Conservation (phyloP, 2,797 vertebrate genomes). For the Pempheris klunzingeri region DNA sequence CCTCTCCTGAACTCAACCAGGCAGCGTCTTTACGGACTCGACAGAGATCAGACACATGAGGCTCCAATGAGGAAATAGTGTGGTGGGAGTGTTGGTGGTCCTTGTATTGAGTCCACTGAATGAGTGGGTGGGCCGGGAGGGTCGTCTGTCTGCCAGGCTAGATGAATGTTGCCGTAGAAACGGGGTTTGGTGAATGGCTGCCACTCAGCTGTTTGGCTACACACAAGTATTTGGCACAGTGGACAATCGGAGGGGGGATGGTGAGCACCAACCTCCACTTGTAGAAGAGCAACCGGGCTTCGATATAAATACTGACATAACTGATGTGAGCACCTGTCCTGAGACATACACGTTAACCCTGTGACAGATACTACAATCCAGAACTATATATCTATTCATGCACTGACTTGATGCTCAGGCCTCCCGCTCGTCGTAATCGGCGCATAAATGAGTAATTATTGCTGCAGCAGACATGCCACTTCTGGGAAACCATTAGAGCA, state of each 20-base stretch:
- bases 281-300: background rate
- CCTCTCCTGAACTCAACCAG: conserved; percentile 32
- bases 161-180: conserved; percentile 59
- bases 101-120: conserved; percentile 48
- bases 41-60: conserved; percentile 29
- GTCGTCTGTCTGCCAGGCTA: conserved; percentile 42
- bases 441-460: conserved; percentile 67
- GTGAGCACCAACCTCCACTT: conserved; percentile 14
- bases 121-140: conserved; percentile 65
- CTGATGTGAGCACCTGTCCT: conserved; percentile 31
- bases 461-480: conserved; percentile 45
- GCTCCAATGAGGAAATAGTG: conserved; percentile 34
- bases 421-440: conserved; percentile 20
- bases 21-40: conserved; percentile 1
- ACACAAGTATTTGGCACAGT: conserved; percentile 43
- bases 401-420: background rate
- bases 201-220: conserved; percentile 74
- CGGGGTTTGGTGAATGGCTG: conserved; percentile 56
- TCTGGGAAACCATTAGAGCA: conserved; percentile 60
- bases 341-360: conserved; percentile 22
- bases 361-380: conserved; percentile 18
- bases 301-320: conserved; percentile 3
- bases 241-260: background rate
- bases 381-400: too few relatives aligned
- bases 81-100: conserved; percentile 62